phyloP scores from a whole-genome alignment of 2,888 invertebrate genomes.

The Brachyptera putata region DNA sequence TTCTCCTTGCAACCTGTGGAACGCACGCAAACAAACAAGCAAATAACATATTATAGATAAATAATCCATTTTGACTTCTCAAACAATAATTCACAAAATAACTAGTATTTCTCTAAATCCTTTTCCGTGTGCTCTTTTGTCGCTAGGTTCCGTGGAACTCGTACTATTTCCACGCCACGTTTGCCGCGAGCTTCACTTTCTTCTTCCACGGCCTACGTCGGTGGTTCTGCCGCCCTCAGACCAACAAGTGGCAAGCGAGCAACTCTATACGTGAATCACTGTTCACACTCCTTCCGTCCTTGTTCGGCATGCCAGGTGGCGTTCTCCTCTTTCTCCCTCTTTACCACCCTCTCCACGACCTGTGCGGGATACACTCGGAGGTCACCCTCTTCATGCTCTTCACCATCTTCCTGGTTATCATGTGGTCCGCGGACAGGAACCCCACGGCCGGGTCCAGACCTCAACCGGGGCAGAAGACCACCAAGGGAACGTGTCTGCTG shows the following conservation, averaged over 20 bases:
- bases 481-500: conserved; percentile 16
- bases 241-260: conserved; percentile 55
- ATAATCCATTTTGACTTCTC: too few relatives aligned
- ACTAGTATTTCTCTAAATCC: too few relatives aligned
- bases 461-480: conserved; percentile 2
- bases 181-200: conserved; percentile 66
- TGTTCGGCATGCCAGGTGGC: conserved; percentile 69
- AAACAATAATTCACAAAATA: too few relatives aligned
- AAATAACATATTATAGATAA: too few relatives aligned
- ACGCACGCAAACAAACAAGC: too few relatives aligned
- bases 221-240: conserved; percentile 47
- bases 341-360: conserved; percentile 74
- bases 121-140: too few relatives aligned
- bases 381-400: conserved; percentile 64
- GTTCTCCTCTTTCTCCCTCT: conserved; percentile 65
- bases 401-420: conserved; percentile 54
- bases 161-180: conserved; percentile 75
- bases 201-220: conserved; percentile 59
- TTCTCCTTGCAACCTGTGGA: too few relatives aligned
- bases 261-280: conserved; percentile 51
- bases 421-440: conserved; percentile 56
- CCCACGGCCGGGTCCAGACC: conserved; percentile 26
- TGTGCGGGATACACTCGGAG: conserved; percentile 63
- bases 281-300: conserved; percentile 54
- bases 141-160: conserved; percentile 70